These are phyloP conservation scores for Dicrurus megarhynchus DNA, from an alignment of 2,113 vertebrate genomes.

Conservation along the genomic window DNA sequence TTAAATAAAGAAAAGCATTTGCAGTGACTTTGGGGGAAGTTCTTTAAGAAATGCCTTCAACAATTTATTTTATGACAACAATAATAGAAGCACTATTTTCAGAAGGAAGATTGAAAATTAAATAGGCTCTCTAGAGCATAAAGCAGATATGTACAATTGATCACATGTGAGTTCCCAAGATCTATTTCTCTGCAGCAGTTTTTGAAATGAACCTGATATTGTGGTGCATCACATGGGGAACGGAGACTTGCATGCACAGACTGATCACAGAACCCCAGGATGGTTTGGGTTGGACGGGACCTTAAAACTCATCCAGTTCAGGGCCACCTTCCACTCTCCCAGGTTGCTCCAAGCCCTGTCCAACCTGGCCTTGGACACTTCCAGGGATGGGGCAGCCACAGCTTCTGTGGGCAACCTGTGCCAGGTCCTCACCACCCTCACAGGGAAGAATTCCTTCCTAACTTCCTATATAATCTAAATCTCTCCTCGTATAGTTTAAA, in stretches of 20 bases:
- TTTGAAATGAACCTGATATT: neutral
- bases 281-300: neutral
- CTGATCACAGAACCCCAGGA: neutral
- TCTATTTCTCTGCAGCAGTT: neutral
- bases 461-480: neutral
- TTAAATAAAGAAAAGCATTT: conserved; percentile 9
- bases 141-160: neutral
- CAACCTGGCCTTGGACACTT: neutral
- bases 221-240: neutral
- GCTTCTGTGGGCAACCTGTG: neutral
- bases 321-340: rapidly evolving
- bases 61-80: neutral
- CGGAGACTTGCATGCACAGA: neutral
- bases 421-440: neutral
- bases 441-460: neutral
- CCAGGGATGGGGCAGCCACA: neutral
- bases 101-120: neutral
- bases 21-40: neutral
- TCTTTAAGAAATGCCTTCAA: neutral
- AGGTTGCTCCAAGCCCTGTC: rapidly evolving
- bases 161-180: neutral
- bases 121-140: neutral
- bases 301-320: neutral
- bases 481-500: neutral
- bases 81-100: conserved; percentile 4